Evolutionary conservation across 2,113 vertebrate species (phyloP).

Genomic region (Rhadina sibilatrix): DNA sequence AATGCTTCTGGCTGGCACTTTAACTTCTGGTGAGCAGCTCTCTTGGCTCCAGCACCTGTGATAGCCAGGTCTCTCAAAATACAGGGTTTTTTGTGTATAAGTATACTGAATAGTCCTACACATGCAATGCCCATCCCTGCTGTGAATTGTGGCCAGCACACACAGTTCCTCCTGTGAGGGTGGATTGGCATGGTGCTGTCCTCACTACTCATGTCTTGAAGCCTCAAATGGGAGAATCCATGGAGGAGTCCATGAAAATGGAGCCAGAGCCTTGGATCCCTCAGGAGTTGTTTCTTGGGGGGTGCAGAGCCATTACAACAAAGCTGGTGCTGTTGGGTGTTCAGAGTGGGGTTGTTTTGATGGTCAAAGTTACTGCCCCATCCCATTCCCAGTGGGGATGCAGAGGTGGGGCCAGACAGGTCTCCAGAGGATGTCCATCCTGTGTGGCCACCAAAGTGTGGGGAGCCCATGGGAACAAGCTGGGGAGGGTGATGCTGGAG

Average conservation of each 20-base stretch:
- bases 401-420: not conserved
- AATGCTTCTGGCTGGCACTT: not conserved
- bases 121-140: not conserved
- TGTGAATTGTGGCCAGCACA: not conserved
- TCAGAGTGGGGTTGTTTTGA: not conserved
- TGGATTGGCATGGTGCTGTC: accelerated
- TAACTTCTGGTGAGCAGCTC: not conserved
- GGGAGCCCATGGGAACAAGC: not conserved
- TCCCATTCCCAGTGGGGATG: not conserved
- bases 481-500: accelerated
- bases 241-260: not conserved
- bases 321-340: not conserved
- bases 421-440: not conserved
- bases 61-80: not conserved
- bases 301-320: not conserved
- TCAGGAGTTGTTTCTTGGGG: not conserved
- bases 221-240: accelerated
- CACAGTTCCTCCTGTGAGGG: accelerated
- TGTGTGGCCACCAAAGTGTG: not conserved
- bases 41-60: not conserved
- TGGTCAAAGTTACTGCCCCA: accelerated
- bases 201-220: not conserved
- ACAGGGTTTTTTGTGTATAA: not conserved
- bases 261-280: not conserved
- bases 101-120: not conserved